Conservation (phyloP, 2,888 invertebrate species). For the Tineola bisselliella region DNA sequence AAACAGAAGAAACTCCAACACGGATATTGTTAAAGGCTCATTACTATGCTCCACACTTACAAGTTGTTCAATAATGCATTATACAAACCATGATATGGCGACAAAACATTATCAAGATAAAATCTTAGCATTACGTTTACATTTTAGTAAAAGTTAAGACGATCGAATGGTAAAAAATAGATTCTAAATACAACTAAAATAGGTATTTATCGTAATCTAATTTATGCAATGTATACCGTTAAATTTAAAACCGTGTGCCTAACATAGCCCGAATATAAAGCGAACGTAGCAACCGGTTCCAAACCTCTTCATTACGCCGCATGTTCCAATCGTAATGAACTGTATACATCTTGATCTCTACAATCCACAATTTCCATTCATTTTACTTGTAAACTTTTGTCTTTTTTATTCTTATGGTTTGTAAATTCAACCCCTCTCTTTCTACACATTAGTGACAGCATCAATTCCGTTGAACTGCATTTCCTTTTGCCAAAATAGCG, state of each 20-base stretch:
- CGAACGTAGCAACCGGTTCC: constrained; percentile 33
- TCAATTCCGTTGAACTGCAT: not conserved
- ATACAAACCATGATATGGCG: not conserved
- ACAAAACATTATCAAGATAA: not conserved
- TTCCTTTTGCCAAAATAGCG: not conserved
- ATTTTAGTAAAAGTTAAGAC: too few species aligned
- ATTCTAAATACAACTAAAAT: too few species aligned
- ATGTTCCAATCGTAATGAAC: constrained; percentile 18
- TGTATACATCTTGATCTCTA: not conserved
- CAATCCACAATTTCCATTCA: not conserved
- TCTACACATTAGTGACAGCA: not conserved
- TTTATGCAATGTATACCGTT: not conserved
- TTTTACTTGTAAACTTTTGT: not conserved
- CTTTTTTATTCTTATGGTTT: not conserved
- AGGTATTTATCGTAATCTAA: too few species aligned
- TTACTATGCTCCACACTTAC: not conserved
- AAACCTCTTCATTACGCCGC: constrained; percentile 38
- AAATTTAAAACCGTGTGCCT: not conserved
- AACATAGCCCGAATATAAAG: not conserved
- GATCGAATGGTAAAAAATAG: too few species aligned
- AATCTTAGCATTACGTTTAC: too few species aligned
- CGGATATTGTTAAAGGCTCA: not conserved
- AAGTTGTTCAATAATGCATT: not conserved
- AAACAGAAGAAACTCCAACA: not conserved
- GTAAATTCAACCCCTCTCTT: too few species aligned